phyloP scores from a whole-genome alignment of 2,797 vertebrate species.

The Neosilurus hyrtlii region DNA sequence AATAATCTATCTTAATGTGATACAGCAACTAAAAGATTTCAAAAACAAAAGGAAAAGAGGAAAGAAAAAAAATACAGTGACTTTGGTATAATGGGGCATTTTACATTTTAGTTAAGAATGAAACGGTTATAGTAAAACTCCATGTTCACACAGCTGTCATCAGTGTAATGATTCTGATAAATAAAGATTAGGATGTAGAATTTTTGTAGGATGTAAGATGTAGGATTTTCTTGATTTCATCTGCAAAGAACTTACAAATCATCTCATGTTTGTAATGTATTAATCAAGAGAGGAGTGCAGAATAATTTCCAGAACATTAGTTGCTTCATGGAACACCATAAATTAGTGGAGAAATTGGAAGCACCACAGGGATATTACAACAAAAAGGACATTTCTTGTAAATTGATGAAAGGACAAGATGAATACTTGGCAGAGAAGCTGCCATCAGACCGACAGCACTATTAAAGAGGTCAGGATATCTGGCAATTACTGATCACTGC shows the following conservation, averaged over 20 bases:
- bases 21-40: neutral
- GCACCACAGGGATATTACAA: neutral
- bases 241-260: neutral
- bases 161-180: neutral
- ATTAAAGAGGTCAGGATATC: neutral
- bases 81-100: neutral
- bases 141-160: neutral
- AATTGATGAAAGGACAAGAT: neutral
- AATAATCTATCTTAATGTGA: neutral
- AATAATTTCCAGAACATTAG: neutral
- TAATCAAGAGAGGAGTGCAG: neutral
- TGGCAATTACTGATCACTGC: neutral
- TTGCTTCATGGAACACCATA: neutral
- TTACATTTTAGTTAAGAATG: neutral
- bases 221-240: neutral
- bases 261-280: neutral
- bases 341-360: neutral
- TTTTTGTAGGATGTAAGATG: too few relatives aligned
- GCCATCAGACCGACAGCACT: neutral
- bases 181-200: too few relatives aligned
- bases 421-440: neutral
- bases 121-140: neutral
- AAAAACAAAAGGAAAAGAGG: neutral
- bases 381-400: neutral
- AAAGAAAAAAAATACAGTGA: neutral